These are phyloP conservation scores for Trichacis sp. DNA, from an alignment of 2,888 invertebrate species.

Conservation along the genomic window DNA sequence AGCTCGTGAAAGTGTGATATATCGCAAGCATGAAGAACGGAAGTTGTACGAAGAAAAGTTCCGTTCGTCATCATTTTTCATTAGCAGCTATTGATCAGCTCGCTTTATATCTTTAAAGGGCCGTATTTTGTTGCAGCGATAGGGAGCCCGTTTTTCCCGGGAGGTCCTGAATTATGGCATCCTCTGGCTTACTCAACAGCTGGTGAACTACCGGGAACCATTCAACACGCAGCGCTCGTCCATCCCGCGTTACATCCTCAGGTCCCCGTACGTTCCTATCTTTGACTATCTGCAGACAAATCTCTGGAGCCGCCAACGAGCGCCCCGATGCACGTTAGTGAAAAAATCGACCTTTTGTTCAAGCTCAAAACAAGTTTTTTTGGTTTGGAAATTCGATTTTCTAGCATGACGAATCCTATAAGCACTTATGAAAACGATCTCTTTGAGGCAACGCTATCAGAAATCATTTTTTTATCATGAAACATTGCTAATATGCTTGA, in stretches of 20 bases:
- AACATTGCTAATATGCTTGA: no score
- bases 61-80: no score
- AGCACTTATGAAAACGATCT: no score
- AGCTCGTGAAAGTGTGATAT: no score
- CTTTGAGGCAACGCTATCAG: no score
- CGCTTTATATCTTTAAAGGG: neutral
- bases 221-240: conserved; percentile 91
- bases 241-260: conserved; percentile 98
- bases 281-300: conserved; percentile 95
- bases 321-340: conserved; percentile 74
- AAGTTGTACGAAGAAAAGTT: no score
- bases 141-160: conserved; percentile 96
- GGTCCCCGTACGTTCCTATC: conserved; percentile 96
- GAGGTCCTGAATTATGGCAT: conserved; percentile 95
- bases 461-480: no score
- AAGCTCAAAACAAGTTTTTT: no score
- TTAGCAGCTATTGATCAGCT: neutral
- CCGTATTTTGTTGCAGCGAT: conserved; percentile 76
- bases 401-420: no score
- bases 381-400: no score
- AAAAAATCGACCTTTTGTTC: conserved; percentile 54
- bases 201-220: conserved; percentile 85
- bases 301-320: conserved; percentile 74
- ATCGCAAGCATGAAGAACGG: no score
- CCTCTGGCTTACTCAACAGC: conserved; percentile 85